Base-by-base conservation (phyloP, 2,888 invertebrate species). In the Pristionchus mayeri region DNA sequence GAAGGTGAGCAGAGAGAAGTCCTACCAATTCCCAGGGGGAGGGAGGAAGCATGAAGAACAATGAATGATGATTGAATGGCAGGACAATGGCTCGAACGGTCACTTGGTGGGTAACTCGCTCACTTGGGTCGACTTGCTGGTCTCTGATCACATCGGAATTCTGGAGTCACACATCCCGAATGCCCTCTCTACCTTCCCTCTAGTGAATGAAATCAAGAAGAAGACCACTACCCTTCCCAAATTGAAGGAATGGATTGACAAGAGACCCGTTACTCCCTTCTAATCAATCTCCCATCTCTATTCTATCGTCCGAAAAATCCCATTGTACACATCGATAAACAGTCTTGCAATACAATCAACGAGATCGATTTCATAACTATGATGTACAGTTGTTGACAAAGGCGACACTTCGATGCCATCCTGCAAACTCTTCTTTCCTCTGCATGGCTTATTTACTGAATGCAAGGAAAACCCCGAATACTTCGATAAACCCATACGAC, bases 211-310 rank as follows among this genome's bases (percentile, higher is more conserved):
- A 4, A 54, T 57, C 57, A 80, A 27, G 30, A 57, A 37, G 54
- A 80, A 80, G 80, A 48, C 44, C 7, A 37, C n/a, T 44, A 57
- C 80, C 16, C 2, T 2, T 37, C 80, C 80, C 57, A 80, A 80
- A 57, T 37, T 80, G 57, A 80, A 80, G 57, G 52, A 54, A 30
- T 80, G 80, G 80, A 37, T 80, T 13, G 80, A 80, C 24, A 80
- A 80, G 80, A 80, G 80, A 80, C 80, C 80, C 40, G 80, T 80
- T 3, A 80, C 80, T 44, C 71, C 71, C 40, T 71, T 71, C 71
- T 71, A 44, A 71, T 16, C 7, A 0, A 37, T 40, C 34, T 67
- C 21, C 40, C 4, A 30, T 71, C 40, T 11, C 30, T 21, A 40
- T 3, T 40, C 71, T 44, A 71, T 40, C 40, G 37, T 3, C 7